Evolutionary conservation across 2,888 invertebrate species (phyloP).

Genomic region (Minunthozetes semirufus): DNA sequence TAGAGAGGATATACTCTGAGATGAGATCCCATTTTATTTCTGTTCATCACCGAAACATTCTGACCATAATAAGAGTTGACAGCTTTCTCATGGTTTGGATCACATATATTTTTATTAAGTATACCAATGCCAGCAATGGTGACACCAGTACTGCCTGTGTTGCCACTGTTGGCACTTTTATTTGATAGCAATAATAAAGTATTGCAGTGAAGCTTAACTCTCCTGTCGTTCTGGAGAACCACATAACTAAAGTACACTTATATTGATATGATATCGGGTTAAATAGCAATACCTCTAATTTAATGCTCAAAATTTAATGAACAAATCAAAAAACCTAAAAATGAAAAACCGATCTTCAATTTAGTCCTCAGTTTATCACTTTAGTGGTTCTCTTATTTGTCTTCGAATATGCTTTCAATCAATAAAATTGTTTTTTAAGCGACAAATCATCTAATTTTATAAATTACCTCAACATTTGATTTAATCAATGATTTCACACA

Average conservation of each 20-base stretch:
- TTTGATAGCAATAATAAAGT: slow-evolving; percentile 33
- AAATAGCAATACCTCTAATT: slow-evolving; percentile 8
- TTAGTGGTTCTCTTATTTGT: no score
- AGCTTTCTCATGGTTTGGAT: slow-evolving; percentile 29
- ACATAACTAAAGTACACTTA: slow-evolving; percentile 26
- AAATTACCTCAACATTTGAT: no score
- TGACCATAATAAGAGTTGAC: slow-evolving; percentile 33
- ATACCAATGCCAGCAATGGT: not conserved
- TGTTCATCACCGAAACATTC: slow-evolving; percentile 27
- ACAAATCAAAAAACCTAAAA: slow-evolving; percentile 6
- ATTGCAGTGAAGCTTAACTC: slow-evolving; percentile 27
- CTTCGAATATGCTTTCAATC: no score
- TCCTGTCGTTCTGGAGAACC: slow-evolving; percentile 33
- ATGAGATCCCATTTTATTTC: slow-evolving; percentile 26
- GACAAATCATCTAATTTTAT: no score
- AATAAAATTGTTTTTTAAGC: no score
- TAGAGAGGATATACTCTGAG: slow-evolving; percentile 15
- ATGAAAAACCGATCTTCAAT: not conserved
- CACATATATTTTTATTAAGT: slow-evolving; percentile 35
- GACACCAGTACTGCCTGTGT: not conserved
- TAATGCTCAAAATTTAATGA: slow-evolving; percentile 24
- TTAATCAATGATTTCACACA: no score
- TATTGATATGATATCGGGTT: slow-evolving; percentile 4
- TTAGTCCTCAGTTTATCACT: not conserved
- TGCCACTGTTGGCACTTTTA: slow-evolving; percentile 15